Evolutionary conservation across 2,888 invertebrate genomes (phyloP), one percentile per base, ranked within the genome.

Genomic region (Graphium colonna): DNA sequence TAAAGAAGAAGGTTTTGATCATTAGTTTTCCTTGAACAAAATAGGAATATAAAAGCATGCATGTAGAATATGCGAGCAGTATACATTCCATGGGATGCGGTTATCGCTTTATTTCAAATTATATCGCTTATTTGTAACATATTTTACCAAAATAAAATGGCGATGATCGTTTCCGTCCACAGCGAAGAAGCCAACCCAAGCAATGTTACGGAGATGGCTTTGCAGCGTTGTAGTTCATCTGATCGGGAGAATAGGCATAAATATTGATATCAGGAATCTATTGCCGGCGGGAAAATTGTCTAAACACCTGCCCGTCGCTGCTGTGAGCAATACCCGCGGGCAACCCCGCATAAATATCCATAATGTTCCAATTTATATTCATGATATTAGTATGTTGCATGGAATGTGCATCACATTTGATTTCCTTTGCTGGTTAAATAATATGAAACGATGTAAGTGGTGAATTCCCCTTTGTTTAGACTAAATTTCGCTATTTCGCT

Each of bases 351-450:
- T 84, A 85, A 85, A 86, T 85, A 87, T 76, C 82, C 81, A 78
- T 79, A 85, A 87, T 85, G 87, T 85, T 85, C 83, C 87, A 82
- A 85, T 87, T 86, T 87, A 84, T 86, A 87, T 87, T 87, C 87
- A 87, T 87, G 86, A 84, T 85, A 86, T 85, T 87, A 86, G 84
- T 83, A 82, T 82, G 67, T 66, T 65, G 61, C 65, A 69, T 63
- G 71, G 71, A 70, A 68, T 64, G n/a, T n/a, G 71, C 79, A 80
- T 85, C 86, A 86, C 82, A 83, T 85, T 82, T 83, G 84, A 87
- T 86, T 85, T 77, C 74, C 77, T 83, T 85, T 87, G 81, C 85
- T 82, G 77, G 72, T 68, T 66, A 78, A 78, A 81, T 79, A 81
- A 82, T 80, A 71, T 68, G 50, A 55, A 36, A 36, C 38, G 36